These are phyloP conservation scores for Spisula solida DNA, from an alignment of 2,888 invertebrate species.

Conservation along the genomic window DNA sequence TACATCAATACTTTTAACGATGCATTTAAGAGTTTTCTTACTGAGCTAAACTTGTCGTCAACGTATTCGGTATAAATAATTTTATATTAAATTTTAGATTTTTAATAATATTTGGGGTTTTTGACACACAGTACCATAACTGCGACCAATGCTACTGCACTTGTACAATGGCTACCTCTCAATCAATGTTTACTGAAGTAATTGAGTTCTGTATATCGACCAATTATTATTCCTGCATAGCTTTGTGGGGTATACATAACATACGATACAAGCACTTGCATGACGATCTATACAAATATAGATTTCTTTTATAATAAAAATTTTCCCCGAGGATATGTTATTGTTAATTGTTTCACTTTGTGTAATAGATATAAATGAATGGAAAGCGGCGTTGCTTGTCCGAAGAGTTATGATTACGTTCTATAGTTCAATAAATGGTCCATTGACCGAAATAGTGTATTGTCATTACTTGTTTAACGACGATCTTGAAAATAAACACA, in stretches of 20 bases:
- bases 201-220: constrained; percentile 2
- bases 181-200: neutral
- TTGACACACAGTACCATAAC: neutral
- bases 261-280: constrained; percentile 1
- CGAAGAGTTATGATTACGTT: neutral
- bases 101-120: neutral
- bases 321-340: neutral
- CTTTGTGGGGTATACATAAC: neutral
- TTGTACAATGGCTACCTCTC: neutral
- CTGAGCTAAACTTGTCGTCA: no score
- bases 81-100: neutral
- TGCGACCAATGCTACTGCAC: neutral
- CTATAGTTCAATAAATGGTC: neutral
- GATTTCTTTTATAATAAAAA: constrained; percentile 1
- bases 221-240: neutral
- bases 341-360: neutral
- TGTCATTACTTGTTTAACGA: neutral
- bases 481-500: neutral
- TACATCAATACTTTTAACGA: no score
- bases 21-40: no score
- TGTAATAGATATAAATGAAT: neutral
- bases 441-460: neutral
- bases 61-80: neutral
- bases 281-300: neutral
- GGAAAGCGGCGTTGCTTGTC: neutral